Evolutionary conservation across 2,797 vertebrate species (phyloP).

Genomic region (Bovichtus variegatus): DNA sequence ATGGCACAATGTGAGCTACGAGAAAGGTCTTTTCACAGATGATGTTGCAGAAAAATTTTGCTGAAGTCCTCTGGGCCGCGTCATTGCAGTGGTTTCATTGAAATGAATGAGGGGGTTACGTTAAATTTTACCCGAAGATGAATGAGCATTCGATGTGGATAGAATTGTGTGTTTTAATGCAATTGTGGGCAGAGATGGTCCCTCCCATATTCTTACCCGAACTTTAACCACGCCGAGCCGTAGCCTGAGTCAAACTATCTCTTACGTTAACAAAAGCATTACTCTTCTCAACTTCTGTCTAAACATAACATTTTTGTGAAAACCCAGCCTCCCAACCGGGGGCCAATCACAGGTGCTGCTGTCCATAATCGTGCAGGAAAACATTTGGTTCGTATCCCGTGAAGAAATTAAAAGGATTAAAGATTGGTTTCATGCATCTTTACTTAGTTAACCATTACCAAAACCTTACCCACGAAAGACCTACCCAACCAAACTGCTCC

Average conservation of each 20-base stretch:
- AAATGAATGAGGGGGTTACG: neutral
- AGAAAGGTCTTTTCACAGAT: neutral
- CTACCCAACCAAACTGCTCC: neutral
- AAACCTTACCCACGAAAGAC: neutral
- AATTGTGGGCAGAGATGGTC: conserved; percentile 4
- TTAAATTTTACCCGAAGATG: neutral
- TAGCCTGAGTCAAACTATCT: neutral
- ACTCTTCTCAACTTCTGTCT: neutral
- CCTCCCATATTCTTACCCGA: neutral
- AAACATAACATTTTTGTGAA: neutral
- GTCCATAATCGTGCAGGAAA: neutral
- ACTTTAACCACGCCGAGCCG: neutral
- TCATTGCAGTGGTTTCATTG: neutral
- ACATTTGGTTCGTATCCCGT: neutral
- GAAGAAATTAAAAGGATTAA: too few relatives aligned
- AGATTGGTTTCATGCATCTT: neutral
- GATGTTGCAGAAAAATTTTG: neutral
- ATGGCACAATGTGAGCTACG: too few relatives aligned
- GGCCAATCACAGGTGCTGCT: neutral
- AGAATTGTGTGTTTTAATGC: conserved; percentile 15
- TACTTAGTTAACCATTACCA: neutral
- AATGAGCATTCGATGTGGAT: conserved; percentile 12
- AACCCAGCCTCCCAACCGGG: neutral
- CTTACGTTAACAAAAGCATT: neutral
- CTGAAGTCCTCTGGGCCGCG: neutral